Evolutionary conservation across 2,888 invertebrate genomes (phyloP).

Genomic region (Acronicta leporina): DNA sequence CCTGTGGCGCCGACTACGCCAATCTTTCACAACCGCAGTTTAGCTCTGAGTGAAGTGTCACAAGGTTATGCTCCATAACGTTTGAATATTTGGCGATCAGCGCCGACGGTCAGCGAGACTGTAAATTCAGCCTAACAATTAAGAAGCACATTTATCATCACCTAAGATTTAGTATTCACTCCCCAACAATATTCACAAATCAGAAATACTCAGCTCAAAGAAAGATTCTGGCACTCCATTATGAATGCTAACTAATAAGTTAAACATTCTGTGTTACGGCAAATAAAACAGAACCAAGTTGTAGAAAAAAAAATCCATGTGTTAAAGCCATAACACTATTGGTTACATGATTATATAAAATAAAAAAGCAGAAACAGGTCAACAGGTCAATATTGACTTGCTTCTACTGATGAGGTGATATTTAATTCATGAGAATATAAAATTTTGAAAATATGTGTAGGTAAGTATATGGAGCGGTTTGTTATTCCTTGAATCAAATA

Average conservation of each 20-base stretch:
- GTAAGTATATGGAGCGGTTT: no score
- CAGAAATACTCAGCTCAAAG: slow-evolving; percentile 8
- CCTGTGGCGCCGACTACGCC: no score
- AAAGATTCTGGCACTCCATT: slow-evolving; percentile 36
- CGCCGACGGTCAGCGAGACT: no score
- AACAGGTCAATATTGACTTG: no score
- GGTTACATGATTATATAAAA: background rate
- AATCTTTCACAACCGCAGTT: no score
- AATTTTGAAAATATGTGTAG: no score
- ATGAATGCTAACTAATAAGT: slow-evolving; percentile 3
- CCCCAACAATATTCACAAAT: background rate
- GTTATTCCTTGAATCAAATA: no score
- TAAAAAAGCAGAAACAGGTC: slow-evolving; percentile 9
- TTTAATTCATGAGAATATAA: no score
- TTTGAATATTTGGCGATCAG: no score
- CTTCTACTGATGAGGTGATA: no score
- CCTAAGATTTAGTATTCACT: background rate
- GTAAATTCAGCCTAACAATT: background rate
- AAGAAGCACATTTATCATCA: background rate
- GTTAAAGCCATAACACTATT: background rate
- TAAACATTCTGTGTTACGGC: background rate
- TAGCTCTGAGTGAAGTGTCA: no score
- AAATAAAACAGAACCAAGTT: background rate
- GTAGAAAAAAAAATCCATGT: background rate
- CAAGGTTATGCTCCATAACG: no score